phyloP scores from a whole-genome alignment of 2,113 vertebrate species.

The Cranoglanis bouderius region DNA sequence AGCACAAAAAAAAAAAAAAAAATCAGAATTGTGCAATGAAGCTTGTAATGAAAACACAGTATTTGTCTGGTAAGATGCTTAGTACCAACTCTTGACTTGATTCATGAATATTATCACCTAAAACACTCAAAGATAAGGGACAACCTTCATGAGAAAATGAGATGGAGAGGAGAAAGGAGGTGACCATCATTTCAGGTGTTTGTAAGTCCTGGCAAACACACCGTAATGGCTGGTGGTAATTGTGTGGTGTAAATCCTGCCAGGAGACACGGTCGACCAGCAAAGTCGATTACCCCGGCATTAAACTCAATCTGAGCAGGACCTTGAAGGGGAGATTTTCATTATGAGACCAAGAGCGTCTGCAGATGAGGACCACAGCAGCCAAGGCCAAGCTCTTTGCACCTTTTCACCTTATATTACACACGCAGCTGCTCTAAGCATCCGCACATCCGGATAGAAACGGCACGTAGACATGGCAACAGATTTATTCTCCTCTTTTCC shows the following conservation, averaged over 20 bases:
- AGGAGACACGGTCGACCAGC: conserved; percentile 15
- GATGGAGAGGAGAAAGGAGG: not conserved
- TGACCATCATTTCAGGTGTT: not conserved
- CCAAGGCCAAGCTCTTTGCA: conserved; percentile 3
- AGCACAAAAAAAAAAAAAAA: not conserved
- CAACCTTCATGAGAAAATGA: not conserved
- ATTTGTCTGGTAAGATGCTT: not conserved
- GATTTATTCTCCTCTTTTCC: not conserved
- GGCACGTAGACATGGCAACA: conserved; percentile 11
- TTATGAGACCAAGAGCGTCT: not conserved
- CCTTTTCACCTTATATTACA: not conserved
- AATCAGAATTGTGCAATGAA: not conserved
- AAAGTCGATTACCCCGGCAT: conserved; percentile 27
- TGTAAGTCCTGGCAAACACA: not conserved
- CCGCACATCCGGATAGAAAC: conserved; percentile 37
- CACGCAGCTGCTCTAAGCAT: not conserved
- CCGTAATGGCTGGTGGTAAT: conserved; percentile 6
- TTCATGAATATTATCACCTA: not conserved
- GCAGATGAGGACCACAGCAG: conserved; percentile 2
- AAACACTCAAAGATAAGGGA: not conserved
- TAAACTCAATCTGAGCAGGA: conserved; percentile 31
- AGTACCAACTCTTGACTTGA: not conserved
- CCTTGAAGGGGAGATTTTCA: conserved; percentile 38
- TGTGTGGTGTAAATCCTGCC: conserved; percentile 34
- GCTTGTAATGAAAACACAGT: not conserved